A percentile compares a stretch with the other conserved stretches of the same genome.
Evolutionary conservation across 2,888 invertebrate genomes (phyloP).

Genomic region (Apotomis capreana): DNA sequence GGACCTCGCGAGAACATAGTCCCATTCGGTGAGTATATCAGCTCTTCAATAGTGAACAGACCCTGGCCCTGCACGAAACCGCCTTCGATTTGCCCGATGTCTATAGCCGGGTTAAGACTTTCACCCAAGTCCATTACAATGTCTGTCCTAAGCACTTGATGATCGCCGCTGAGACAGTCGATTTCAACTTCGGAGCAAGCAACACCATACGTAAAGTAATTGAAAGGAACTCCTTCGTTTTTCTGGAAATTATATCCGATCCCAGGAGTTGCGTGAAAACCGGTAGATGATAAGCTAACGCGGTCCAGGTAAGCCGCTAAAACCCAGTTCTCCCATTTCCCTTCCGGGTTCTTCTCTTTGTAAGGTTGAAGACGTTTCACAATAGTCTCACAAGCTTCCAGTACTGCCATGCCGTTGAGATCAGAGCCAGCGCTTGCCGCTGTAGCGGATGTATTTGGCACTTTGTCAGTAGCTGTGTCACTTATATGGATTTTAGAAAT

Average conservation of each 20-base stretch:
- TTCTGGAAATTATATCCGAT: slow-evolving; percentile 88
- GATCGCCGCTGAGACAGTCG: slow-evolving; percentile 97
- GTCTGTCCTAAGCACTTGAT: slow-evolving; percentile 93
- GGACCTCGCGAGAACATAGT: slow-evolving; percentile 93
- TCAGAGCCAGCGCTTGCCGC: slow-evolving; percentile 95
- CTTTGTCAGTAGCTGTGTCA: slow-evolving; percentile 94
- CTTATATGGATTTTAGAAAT: slow-evolving; percentile 89
- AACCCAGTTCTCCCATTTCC: slow-evolving; percentile 94
- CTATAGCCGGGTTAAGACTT: slow-evolving; percentile 97
- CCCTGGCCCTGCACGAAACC: slow-evolving; percentile 98
- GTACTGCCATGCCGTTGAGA: slow-evolving; percentile 95
- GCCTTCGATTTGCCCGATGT: slow-evolving; percentile 98
- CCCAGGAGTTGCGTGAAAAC: slow-evolving; percentile 90
- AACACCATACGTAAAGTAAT: slow-evolving; percentile 94
- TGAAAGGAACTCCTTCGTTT: slow-evolving; percentile 89
- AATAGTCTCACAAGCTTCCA: slow-evolving; percentile 91
- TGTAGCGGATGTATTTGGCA: slow-evolving; percentile 95
- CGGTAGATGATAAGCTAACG: slow-evolving; percentile 91
- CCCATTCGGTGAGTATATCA: slow-evolving; percentile 93
- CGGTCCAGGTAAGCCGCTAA: slow-evolving; percentile 89
- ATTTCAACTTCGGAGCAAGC: slow-evolving; percentile 96
- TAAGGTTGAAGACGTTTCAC: slow-evolving; percentile 89
- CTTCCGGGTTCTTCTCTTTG: slow-evolving; percentile 88
- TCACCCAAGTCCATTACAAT: slow-evolving; percentile 99
- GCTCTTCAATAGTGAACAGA: slow-evolving; percentile 94